These are phyloP conservation scores for Deladenus siricidicola DNA, from an alignment of 2,888 invertebrate species.

Conservation along the genomic window DNA sequence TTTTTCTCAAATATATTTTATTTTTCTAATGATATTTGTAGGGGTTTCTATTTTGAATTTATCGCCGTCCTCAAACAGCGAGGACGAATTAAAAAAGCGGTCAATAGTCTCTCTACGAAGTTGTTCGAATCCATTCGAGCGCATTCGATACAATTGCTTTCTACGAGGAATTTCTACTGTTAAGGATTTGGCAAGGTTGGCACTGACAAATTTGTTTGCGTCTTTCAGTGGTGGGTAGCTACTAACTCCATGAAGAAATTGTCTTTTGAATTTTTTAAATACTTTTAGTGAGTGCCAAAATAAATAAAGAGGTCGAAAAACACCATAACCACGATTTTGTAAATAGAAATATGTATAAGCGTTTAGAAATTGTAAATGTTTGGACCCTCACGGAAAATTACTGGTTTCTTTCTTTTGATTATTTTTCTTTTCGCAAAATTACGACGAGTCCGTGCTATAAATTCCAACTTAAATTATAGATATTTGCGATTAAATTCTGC, in stretches of 20 bases:
- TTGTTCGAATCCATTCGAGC: conserved; percentile 73
- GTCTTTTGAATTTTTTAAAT: neutral
- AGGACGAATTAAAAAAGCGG: neutral
- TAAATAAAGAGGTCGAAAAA: too few relatives aligned
- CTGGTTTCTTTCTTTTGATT: too few relatives aligned
- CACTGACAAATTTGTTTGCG: neutral
- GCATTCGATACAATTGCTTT: conserved; percentile 73
- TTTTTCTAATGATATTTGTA: neutral
- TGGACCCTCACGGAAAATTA: too few relatives aligned
- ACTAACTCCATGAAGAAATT: neutral
- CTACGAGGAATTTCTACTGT: conserved; percentile 79
- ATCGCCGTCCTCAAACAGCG: neutral
- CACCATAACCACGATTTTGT: too few relatives aligned
- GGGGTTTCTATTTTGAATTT: neutral
- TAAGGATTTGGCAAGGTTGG: conserved; percentile 74
- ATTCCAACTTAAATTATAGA: too few relatives aligned
- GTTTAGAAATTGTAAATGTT: too few relatives aligned
- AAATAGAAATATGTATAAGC: too few relatives aligned
- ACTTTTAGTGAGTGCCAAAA: too few relatives aligned
- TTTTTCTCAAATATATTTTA: too few relatives aligned
- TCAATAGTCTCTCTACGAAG: conserved; percentile 49
- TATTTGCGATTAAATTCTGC: neutral
- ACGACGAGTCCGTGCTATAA: too few relatives aligned
- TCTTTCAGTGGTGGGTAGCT: neutral
- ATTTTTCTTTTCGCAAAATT: too few relatives aligned